Evolutionary conservation across 2,113 vertebrate species (phyloP).

Genomic region (Atherinomorus stipes): DNA sequence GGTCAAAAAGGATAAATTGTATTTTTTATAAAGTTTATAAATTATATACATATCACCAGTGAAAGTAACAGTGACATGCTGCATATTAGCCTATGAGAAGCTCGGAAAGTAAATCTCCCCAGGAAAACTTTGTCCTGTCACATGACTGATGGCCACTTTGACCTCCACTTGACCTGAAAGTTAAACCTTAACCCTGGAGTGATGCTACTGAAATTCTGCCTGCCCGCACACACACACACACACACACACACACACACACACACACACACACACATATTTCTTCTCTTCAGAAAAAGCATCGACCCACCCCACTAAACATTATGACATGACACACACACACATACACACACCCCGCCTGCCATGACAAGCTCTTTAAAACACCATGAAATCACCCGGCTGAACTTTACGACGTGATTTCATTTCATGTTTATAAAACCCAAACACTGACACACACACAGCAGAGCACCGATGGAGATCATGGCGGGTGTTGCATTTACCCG

Average conservation of each 20-base stretch:
- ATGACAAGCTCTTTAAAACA: slow-evolving; percentile 73
- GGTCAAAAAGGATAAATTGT: too few relatives aligned
- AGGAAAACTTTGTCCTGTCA: not conserved
- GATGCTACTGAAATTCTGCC: slow-evolving; percentile 30
- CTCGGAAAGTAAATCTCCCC: not conserved
- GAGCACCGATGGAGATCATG: slow-evolving; percentile 16
- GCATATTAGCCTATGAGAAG: not conserved
- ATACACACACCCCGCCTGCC: slow-evolving; percentile 23
- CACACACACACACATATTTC: slow-evolving; percentile 31
- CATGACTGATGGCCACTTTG: slow-evolving; percentile 45
- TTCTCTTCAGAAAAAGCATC: slow-evolving; percentile 72
- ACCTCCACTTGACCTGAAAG: slow-evolving; percentile 53
- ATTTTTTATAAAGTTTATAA: too few relatives aligned
- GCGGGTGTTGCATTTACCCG: slow-evolving; percentile 81
- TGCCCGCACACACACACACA: slow-evolving; percentile 9
- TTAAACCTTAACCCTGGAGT: slow-evolving; percentile 25
- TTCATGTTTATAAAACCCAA: slow-evolving; percentile 71
- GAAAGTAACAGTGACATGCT: too few relatives aligned
- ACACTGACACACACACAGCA: slow-evolving; percentile 18
- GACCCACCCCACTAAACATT: slow-evolving; percentile 68
- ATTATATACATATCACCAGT: too few relatives aligned
- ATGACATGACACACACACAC: slow-evolving; percentile 46
- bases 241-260: slow-evolving; percentile 18
- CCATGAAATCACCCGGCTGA: slow-evolving; percentile 62
- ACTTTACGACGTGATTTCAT: slow-evolving; percentile 72